Base-by-base conservation (phyloP, 92 coral and sea anemone species). In the Plumapathes pennacea region DNA sequence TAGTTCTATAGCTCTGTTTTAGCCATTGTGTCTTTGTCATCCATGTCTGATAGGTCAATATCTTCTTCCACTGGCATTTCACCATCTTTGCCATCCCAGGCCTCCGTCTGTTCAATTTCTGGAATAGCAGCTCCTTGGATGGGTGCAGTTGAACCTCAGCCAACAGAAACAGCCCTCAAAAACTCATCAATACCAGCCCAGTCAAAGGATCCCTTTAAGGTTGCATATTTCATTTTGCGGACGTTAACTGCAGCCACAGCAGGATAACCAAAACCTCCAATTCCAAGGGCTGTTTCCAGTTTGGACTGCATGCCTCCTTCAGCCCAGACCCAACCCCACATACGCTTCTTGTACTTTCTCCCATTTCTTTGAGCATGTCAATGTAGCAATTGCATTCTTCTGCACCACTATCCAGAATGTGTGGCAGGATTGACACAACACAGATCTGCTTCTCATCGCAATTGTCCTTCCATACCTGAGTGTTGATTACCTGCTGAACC, bases 31-130 rank as follows among this genome's bases (percentile, higher is more conserved):
- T 58, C 66, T 4, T 78, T 81, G 5, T 76, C 89, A 47, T 84
- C 96, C 32, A 88, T 80, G 69, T 92, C 96, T 43, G 92, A 83
- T 62, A 92, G 67, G 36, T 92, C 96, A 36, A 88, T 88, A 30
- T 88, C 97, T 38, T 92, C 97, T 57, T 92, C 97, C 9, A 44
- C 86, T 1, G 97, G 97, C 14, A 88, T 10, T 38, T 92, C 81
- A 13, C 97, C 97, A 77, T 92, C 97, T 50, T 88, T 83, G 14
- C 97, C 96, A 60, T 92, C 97, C 97, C 97, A 92, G 7, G 96
- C 62, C 28, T 73, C 83, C 19, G 62, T 57, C 21, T 70, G 74
- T 9, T 78, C 49, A 12, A 88, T 41, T 30, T 61, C 90, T 1
- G 97, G 97, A 25, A 92, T 18, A 5, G 89, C 62, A 20, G 80